Base-by-base conservation (phyloP, 2,888 invertebrate genomes). In the Phortica magna region DNA sequence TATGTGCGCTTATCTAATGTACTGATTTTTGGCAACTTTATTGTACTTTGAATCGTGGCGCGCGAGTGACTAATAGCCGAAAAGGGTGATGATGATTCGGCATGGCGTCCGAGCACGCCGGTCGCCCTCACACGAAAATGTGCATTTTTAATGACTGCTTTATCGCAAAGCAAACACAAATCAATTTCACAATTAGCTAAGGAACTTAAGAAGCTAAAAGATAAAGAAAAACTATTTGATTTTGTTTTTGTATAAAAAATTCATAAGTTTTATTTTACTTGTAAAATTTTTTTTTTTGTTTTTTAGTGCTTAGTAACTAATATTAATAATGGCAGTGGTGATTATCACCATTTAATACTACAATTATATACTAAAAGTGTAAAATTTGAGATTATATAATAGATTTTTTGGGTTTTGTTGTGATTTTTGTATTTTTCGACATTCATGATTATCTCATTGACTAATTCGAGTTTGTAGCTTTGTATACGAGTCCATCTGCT, bases 381-480 rank as follows among this genome's bases (percentile, higher is more conserved):
- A 31, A 4, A 31, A 48, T 48, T 19, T 88, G 84, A 88, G 88
- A 84, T 84, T 86, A 76, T 17, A 12, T 78, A 81, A 76, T 55
- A 57, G 12, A 22, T 59, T 57, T 19, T 43, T 43, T 67, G 78
- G 31, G 74, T 77, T 78, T 78, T 79, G 76, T 59, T 79, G 77
- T 76, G 67, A 43, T 72, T 70, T 22, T 61, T 10, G 12, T n/a
- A n/a, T 75, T 79, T 74, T 70, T 64, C 39, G 7, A 22, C 31
- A 48, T 19, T 22, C 61, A 22, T 61, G 72, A 75, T 73, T 78
- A 79, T 75, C 19, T 61, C 57, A 74, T 72, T 77, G 77, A 42
- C 78, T 78, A 48, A 85, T 85, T 85, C 87, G 85, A 85, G 85
- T 76, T 80, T 64, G 17, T n/a, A 43, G 42, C 1, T 19, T 17